These are phyloP conservation scores for Raja brachyura DNA, from an alignment of 2,113 vertebrate genomes.

Conservation along the genomic window DNA sequence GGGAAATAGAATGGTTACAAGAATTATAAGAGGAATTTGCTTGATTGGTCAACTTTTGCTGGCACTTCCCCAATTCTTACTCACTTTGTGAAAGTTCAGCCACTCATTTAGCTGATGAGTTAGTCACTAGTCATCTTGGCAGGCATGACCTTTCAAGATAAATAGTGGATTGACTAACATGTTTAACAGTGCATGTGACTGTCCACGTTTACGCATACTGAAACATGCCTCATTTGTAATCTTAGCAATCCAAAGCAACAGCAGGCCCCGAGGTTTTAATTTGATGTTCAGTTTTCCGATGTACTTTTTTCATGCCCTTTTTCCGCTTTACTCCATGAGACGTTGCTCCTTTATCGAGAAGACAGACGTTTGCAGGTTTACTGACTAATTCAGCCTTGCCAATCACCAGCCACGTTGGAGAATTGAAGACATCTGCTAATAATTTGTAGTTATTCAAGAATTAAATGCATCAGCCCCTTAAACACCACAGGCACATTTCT, in stretches of 20 bases:
- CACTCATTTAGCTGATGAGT: slow-evolving; percentile 54
- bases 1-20: neutral
- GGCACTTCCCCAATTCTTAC: neutral
- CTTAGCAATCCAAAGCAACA: slow-evolving; percentile 48
- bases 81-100: neutral
- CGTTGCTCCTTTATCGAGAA: neutral
- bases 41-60: neutral
- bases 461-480: neutral
- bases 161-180: slow-evolving; percentile 40
- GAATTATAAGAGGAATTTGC: neutral
- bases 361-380: neutral
- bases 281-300: neutral
- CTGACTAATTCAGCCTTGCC: neutral
- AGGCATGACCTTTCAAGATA: slow-evolving; percentile 47
- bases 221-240: slow-evolving; percentile 56
- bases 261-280: neutral
- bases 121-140: slow-evolving; percentile 48
- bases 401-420: too few relatives aligned
- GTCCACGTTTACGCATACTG: slow-evolving; percentile 50
- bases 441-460: neutral
- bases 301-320: neutral
- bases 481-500: neutral
- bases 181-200: slow-evolving; percentile 44
- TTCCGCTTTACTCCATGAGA: neutral
- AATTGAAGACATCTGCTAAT: neutral